phyloP scores from a whole-genome alignment of 2,113 vertebrate species.

The Steatornis caripensis region DNA sequence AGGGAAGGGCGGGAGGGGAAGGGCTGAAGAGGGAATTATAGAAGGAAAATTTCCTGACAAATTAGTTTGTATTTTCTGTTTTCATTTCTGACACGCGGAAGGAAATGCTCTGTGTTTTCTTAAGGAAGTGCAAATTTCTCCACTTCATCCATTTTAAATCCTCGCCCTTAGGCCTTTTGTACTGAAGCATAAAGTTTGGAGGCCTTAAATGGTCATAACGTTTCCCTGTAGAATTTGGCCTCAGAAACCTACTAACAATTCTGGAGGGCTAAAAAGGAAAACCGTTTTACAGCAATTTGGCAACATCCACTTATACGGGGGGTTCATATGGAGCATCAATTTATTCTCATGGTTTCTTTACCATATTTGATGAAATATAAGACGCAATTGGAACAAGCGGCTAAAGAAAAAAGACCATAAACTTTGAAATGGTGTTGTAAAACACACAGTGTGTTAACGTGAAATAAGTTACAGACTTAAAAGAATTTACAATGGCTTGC shows the following conservation, averaged over 20 bases:
- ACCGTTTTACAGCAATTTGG: constrained; percentile 77
- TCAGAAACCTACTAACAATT: constrained; percentile 73
- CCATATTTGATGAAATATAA: constrained; percentile 80
- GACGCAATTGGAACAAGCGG: constrained; percentile 70
- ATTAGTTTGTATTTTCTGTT: constrained; percentile 86
- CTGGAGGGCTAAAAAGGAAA: constrained; percentile 81
- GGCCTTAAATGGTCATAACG: constrained; percentile 81
- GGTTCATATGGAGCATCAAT: constrained; percentile 79
- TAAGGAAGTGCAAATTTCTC: constrained; percentile 95
- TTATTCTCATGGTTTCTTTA: constrained; percentile 74
- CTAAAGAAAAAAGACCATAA: constrained; percentile 68
- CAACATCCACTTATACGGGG: constrained; percentile 61
- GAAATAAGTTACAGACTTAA: constrained; percentile 61
- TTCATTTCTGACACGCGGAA: constrained; percentile 85
- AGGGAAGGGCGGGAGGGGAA: constrained; percentile 32
- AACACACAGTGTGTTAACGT: constrained; percentile 58
- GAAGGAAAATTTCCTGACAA: constrained; percentile 83
- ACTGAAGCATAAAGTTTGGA: constrained; percentile 85
- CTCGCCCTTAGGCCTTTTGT: constrained; percentile 83
- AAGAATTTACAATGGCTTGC: constrained; percentile 46
- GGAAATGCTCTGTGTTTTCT: constrained; percentile 92
- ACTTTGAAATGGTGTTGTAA: constrained; percentile 67
- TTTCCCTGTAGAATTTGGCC: constrained; percentile 83
- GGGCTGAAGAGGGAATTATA: constrained; percentile 72
- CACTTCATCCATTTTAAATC: constrained; percentile 89